A percentile compares a stretch with the other conserved stretches of the same genome.
phyloP scores from a whole-genome alignment of 2,888 invertebrate genomes.

The Agriotes lineatus region DNA sequence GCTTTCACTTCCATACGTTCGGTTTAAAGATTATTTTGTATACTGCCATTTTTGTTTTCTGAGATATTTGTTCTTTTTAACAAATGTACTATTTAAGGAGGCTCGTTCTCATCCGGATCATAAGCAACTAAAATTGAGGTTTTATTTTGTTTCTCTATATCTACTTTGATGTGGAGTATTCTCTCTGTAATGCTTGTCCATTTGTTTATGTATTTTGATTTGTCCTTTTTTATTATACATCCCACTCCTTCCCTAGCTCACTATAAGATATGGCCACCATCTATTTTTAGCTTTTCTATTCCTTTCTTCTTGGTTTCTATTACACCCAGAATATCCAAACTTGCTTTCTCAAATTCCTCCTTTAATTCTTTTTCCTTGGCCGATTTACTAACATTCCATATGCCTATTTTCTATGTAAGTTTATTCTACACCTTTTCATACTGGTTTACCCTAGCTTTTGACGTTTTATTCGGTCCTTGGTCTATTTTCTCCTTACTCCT shows the following conservation, averaged over 20 bases:
- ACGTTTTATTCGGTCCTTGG: no score
- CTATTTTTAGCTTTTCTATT: not conserved
- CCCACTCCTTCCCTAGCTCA: not conserved
- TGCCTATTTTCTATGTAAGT: not conserved
- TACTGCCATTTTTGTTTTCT: no score
- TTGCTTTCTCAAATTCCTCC: not conserved
- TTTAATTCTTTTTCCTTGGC: not conserved
- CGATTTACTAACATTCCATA: not conserved
- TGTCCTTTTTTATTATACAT: not conserved
- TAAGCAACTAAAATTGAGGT: not conserved
- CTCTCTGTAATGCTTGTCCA: not conserved
- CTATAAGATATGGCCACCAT: not conserved
- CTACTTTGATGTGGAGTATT: not conserved
- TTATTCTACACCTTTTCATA: not conserved
- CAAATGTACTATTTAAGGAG: no score
- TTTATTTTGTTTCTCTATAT: not conserved
- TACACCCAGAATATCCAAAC: not conserved
- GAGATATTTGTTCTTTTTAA: no score
- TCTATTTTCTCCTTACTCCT: no score
- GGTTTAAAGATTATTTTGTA: no score
- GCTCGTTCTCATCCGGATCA: no score
- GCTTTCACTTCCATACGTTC: no score
- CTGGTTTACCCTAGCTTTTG: no score
- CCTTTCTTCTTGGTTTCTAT: conserved; percentile 1
- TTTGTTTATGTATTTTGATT: not conserved